Conservation (phyloP, 2,797 vertebrate genomes). For the Anolis apletophallus region DNA sequence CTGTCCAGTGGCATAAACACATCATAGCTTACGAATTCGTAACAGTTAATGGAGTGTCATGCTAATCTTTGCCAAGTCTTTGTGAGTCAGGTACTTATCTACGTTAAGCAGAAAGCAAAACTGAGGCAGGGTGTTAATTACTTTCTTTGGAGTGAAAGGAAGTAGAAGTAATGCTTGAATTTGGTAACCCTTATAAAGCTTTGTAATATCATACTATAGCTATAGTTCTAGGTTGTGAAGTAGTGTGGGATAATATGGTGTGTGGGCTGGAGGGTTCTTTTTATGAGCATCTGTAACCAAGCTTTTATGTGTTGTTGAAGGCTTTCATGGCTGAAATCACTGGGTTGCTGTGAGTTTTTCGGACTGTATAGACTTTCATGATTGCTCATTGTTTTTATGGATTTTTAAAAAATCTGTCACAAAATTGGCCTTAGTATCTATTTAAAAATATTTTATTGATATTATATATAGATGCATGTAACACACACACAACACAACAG, state of each 20-base stretch:
- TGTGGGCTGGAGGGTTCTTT: too few relatives aligned
- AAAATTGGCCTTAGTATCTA: neutral
- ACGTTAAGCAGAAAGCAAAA: neutral
- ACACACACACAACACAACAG: too few relatives aligned
- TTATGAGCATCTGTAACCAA: too few relatives aligned
- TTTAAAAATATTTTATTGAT: too few relatives aligned
- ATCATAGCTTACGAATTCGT: neutral
- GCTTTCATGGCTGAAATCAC: too few relatives aligned
- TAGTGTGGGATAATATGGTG: too few relatives aligned
- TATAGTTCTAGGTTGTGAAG: neutral
- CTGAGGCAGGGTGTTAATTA: rapidly evolving
- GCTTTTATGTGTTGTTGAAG: neutral
- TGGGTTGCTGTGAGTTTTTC: too few relatives aligned
- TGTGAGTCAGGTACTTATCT: neutral
- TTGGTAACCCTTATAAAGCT: neutral
- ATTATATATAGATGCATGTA: too few relatives aligned
- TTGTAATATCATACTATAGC: neutral
- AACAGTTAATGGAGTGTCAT: neutral
- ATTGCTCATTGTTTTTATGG: neutral
- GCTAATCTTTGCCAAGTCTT: rapidly evolving
- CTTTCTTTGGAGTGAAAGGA: neutral
- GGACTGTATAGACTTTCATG: neutral
- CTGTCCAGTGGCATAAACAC: neutral
- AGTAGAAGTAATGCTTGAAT: neutral
- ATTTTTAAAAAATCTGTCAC: neutral